These are phyloP conservation scores for Aproaerema taeniolella DNA, from an alignment of 2,888 invertebrate species.

Conservation along the genomic window DNA sequence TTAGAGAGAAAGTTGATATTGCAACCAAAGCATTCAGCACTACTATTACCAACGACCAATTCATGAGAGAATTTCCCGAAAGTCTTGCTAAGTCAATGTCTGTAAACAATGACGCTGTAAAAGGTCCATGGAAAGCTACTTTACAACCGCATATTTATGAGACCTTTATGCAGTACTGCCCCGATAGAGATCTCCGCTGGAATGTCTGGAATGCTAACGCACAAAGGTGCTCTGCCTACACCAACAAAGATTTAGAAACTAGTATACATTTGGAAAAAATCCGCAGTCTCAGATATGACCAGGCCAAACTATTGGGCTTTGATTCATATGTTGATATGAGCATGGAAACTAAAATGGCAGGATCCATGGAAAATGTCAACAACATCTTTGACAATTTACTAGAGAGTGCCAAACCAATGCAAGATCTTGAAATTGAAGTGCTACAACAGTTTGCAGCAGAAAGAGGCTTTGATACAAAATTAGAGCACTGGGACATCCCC, in stretches of 20 bases:
- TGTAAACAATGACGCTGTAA: conserved; percentile 75
- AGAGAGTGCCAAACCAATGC: conserved; percentile 83
- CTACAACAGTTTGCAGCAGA: conserved; percentile 85
- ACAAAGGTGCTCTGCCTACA: conserved; percentile 81
- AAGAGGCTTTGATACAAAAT: conserved; percentile 81
- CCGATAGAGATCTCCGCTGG: conserved; percentile 86
- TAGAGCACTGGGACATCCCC: conserved; percentile 90
- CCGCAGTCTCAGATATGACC: conserved; percentile 80
- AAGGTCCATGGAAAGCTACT: conserved; percentile 91
- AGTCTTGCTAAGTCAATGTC: conserved; percentile 82
- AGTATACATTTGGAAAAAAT: conserved; percentile 88
- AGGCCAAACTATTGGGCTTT: conserved; percentile 88
- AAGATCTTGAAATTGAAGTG: conserved; percentile 84
- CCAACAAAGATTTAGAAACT: conserved; percentile 81
- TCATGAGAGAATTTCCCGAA: conserved; percentile 86
- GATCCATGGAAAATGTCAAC: conserved; percentile 84
- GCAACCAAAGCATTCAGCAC: conserved; percentile 82
- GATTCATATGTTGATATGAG: conserved; percentile 89
- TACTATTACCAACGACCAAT: conserved; percentile 79
- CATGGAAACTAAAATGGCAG: conserved; percentile 96
- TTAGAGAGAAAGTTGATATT: conserved; percentile 81
- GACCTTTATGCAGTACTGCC: conserved; percentile 90
- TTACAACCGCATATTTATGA: conserved; percentile 85
- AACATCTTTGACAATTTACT: conserved; percentile 81
- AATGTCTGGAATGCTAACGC: conserved; percentile 90